Evolutionary conservation across 2,113 vertebrate species (phyloP).

Genomic region (Ceyx cyanopectus): DNA sequence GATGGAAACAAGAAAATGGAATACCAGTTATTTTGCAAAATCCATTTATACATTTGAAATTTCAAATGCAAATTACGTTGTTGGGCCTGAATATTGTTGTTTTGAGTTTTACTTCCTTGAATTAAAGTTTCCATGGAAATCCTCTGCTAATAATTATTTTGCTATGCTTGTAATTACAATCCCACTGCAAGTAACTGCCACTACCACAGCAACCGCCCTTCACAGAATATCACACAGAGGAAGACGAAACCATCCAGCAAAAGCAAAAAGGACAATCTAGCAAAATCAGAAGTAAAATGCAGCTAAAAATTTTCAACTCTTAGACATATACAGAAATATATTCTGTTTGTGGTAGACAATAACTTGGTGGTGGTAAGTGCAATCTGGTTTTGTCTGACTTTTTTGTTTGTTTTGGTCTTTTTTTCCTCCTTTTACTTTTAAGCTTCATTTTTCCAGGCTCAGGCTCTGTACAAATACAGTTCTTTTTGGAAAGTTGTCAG

Average conservation of each 20-base stretch:
- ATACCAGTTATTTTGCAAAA: neutral
- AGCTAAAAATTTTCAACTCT: neutral
- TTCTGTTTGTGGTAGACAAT: neutral
- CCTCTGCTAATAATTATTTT: constrained; percentile 71
- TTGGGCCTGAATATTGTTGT: constrained; percentile 19
- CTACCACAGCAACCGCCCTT: constrained; percentile 37
- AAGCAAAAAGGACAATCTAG: neutral
- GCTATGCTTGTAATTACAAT: constrained; percentile 68
- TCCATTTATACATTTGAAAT: neutral
- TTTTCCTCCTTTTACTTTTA: neutral
- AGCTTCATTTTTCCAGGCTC: neutral
- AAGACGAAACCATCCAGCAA: constrained; percentile 1
- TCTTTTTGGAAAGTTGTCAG: neutral
- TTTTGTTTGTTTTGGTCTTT: neutral
- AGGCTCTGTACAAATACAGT: neutral
- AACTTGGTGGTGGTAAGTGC: neutral
- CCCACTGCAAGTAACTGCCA: constrained; percentile 35
- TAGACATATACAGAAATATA: neutral
- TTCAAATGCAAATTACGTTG: constrained; percentile 28
- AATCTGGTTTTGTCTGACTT: neutral
- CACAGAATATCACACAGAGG: neutral
- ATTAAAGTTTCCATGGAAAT: constrained; percentile 64
- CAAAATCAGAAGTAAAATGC: neutral
- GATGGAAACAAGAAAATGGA: neutral
- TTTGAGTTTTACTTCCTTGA: constrained; percentile 30